These are phyloP conservation scores for Hypsopygia costalis DNA, from an alignment of 2,888 invertebrate genomes.

Conservation along the genomic window DNA sequence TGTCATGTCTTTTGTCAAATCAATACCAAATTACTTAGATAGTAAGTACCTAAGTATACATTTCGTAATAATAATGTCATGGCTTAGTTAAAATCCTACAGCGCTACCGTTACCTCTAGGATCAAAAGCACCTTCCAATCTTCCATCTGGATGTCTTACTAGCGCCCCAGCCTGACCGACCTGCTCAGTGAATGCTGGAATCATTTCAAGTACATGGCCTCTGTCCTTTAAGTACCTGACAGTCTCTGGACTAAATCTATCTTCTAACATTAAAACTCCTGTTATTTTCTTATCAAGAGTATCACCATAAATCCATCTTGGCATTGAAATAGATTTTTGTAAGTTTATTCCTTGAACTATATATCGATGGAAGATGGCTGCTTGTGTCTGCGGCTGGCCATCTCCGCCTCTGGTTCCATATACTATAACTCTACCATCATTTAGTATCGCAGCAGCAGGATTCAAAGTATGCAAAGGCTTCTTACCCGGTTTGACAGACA, in stretches of 20 bases:
- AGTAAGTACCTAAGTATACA: no score
- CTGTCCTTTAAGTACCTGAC: conserved; percentile 45
- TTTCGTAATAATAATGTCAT: no score
- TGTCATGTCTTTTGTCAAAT: no score
- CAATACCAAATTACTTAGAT: no score
- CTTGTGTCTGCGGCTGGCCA: conserved; percentile 67
- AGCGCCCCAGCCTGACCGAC: conserved; percentile 62
- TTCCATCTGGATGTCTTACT: conserved; percentile 54
- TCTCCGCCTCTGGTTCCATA: conserved; percentile 69
- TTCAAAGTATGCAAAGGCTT: conserved; percentile 66
- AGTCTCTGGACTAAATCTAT: conserved; percentile 48
- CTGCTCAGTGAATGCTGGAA: conserved; percentile 39
- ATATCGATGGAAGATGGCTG: conserved; percentile 67
- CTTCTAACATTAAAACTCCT: conserved; percentile 45
- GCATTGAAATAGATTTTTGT: conserved; percentile 47
- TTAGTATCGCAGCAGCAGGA: conserved; percentile 55
- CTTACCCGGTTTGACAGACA: conserved; percentile 56
- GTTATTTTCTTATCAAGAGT: conserved; percentile 26
- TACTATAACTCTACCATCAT: conserved; percentile 61
- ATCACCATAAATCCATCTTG: conserved; percentile 62
- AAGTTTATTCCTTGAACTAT: conserved; percentile 52
- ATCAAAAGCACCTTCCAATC: conserved; percentile 65
- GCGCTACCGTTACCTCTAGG: conserved; percentile 61
- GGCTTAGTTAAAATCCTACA: conserved; percentile 46
- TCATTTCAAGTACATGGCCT: conserved; percentile 47